Evolutionary conservation across 2,113 vertebrate species (phyloP).

Genomic region (Chionomys nivalis): DNA sequence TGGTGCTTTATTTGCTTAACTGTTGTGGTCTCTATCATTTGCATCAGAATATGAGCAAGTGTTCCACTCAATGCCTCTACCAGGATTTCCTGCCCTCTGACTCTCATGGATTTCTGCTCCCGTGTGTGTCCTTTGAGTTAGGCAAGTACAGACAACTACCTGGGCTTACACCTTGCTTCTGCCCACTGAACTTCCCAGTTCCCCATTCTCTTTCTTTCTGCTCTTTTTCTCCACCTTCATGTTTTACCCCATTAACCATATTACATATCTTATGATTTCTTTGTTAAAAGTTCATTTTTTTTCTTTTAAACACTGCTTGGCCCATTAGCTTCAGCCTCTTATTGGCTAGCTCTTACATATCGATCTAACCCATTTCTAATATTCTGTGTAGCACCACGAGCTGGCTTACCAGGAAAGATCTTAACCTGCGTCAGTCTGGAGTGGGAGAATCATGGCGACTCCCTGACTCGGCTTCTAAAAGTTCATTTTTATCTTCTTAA

Average conservation of each 20-base stretch:
- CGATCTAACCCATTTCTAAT: too few species aligned
- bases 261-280: neutral
- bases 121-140: neutral
- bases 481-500: neutral
- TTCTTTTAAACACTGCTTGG: too few species aligned
- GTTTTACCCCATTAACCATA: neutral
- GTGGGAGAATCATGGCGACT: too few species aligned
- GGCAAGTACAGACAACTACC: neutral
- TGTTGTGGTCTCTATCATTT: neutral
- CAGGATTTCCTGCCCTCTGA: neutral
- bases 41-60: neutral
- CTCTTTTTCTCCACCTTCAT: neutral
- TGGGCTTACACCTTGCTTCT: neutral
- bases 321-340: too few species aligned
- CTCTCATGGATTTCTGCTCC: neutral
- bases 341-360: too few species aligned
- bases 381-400: too few species aligned
- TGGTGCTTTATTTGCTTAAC: neutral
- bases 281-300: neutral
- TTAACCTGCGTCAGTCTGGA: too few species aligned
- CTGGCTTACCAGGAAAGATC: too few species aligned
- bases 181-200: fast-evolving
- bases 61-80: fast-evolving
- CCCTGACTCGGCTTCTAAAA: too few species aligned
- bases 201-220: neutral